A percentile compares a stretch with the other conserved stretches of the same genome.
Conservation (phyloP, 2,113 vertebrate species). For the Cromileptes altivelis region DNA sequence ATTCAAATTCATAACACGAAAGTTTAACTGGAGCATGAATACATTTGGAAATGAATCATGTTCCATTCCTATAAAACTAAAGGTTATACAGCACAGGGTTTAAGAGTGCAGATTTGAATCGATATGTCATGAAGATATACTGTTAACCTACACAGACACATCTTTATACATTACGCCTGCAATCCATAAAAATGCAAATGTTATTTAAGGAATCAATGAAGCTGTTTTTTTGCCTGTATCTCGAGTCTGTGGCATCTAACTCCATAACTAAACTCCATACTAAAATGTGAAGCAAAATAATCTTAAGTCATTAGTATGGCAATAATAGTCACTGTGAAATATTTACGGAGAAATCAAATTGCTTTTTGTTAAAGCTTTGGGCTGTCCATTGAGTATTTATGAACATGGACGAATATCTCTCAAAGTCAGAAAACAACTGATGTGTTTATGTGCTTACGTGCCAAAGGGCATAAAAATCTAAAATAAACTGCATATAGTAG, state of each 20-base stretch:
- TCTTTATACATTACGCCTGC: slow-evolving; percentile 8
- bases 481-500: slow-evolving; percentile 41
- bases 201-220: slow-evolving; percentile 24
- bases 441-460: slow-evolving; percentile 36
- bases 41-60: slow-evolving; percentile 13
- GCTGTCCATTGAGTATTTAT: slow-evolving; percentile 20
- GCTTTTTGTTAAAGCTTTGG: slow-evolving; percentile 13
- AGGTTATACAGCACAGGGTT: slow-evolving; percentile 22
- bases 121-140: slow-evolving; percentile 51
- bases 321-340: slow-evolving; percentile 11
- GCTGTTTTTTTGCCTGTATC: not conserved
- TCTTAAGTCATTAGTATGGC: not conserved
- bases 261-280: not conserved
- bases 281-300: slow-evolving; percentile 8
- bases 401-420: slow-evolving; percentile 38
- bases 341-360: slow-evolving; percentile 15
- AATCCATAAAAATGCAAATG: slow-evolving; percentile 24
- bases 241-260: slow-evolving; percentile 8
- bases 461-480: slow-evolving; percentile 39
- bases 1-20: not conserved
- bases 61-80: slow-evolving; percentile 24
- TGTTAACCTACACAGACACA: slow-evolving; percentile 57
- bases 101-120: slow-evolving; percentile 35
- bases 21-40: slow-evolving; percentile 25
- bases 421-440: slow-evolving; percentile 40